Conservation (phyloP, 1,140 invertebrate species). For the Hylaeus anthracinus region DNA sequence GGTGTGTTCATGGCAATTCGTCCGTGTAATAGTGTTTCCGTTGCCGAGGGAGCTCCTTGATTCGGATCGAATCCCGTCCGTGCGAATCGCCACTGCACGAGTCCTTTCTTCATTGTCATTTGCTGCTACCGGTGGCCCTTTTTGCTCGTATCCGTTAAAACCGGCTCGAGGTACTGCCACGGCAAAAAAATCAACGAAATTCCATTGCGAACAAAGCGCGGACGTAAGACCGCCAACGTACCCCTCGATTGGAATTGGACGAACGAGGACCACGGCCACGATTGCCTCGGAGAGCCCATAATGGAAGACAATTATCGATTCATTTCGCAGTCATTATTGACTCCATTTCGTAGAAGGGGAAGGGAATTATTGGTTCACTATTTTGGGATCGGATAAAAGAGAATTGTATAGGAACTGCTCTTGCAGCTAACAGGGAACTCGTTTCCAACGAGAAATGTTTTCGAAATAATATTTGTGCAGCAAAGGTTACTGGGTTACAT, state of each 20-base stretch:
- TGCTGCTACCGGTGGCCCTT: conserved; percentile 25
- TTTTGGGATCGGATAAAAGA: too few species aligned
- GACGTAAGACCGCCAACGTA: conserved; percentile 4
- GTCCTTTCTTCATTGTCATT: conserved; percentile 51
- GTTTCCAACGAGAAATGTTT: too few species aligned
- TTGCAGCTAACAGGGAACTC: too few species aligned
- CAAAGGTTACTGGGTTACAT: too few species aligned
- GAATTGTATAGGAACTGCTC: too few species aligned
- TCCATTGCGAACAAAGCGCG: conserved; percentile 18
- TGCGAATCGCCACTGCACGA: conserved; percentile 48
- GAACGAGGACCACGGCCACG: neutral
- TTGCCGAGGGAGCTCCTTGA: conserved; percentile 36
- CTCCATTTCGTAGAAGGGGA: too few species aligned
- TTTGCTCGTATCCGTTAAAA: conserved; percentile 51
- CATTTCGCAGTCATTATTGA: too few species aligned
- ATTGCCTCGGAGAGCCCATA: neutral
- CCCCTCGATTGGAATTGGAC: neutral
- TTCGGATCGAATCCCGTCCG: conserved; percentile 56
- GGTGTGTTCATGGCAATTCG: conserved; percentile 54
- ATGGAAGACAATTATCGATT: too few species aligned
- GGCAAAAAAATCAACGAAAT: conserved; percentile 35
- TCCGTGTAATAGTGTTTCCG: conserved; percentile 61
- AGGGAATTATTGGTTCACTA: too few species aligned
- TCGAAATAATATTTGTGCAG: too few species aligned
- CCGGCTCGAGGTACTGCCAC: conserved; percentile 33